A percentile compares a stretch with the other conserved stretches of the same genome.
These are phyloP conservation scores for Elysia chlorotica DNA, from an alignment of 1,140 invertebrate species.

Conservation along the genomic window DNA sequence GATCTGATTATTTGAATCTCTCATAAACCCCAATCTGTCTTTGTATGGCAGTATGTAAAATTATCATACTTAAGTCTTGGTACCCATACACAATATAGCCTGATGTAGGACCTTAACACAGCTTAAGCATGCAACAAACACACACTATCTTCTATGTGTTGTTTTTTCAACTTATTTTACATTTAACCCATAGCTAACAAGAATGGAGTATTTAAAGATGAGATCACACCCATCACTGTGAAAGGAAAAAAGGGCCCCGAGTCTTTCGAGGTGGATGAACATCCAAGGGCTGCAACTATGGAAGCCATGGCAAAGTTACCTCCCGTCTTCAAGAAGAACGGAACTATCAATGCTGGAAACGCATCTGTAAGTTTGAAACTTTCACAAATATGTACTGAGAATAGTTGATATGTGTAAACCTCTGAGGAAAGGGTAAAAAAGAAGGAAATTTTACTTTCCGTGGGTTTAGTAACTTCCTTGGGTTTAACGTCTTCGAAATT, in stretches of 20 bases:
- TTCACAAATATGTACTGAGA: not conserved
- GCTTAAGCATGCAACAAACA: too few relatives aligned
- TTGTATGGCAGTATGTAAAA: too few relatives aligned
- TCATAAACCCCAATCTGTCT: too few relatives aligned
- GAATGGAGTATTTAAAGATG: conserved; percentile 84
- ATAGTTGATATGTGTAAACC: too few relatives aligned
- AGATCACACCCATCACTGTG: conserved; percentile 85
- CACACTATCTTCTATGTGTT: not conserved
- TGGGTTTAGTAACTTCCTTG: too few relatives aligned
- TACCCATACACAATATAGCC: too few relatives aligned
- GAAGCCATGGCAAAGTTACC: conserved; percentile 82
- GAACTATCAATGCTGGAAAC: conserved; percentile 92
- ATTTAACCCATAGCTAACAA: conserved; percentile 74
- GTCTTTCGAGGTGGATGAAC: conserved; percentile 86
- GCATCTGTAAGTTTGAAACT: conserved; percentile 79
- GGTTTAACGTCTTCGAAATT: too few relatives aligned
- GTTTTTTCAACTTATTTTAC: not conserved
- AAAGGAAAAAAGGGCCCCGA: conserved; percentile 71
- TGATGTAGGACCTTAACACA: too few relatives aligned
- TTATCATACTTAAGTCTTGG: too few relatives aligned
- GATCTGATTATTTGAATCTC: too few relatives aligned
- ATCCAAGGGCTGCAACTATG: conserved; percentile 87
- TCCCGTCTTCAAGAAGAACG: conserved; percentile 94
- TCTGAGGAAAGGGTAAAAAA: too few relatives aligned
- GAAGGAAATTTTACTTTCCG: too few relatives aligned